A percentile compares a stretch with the other conserved stretches of the same genome.
These are phyloP conservation scores for Sycophila sp. DNA, from an alignment of 1,140 invertebrate species.

Conservation along the genomic window DNA sequence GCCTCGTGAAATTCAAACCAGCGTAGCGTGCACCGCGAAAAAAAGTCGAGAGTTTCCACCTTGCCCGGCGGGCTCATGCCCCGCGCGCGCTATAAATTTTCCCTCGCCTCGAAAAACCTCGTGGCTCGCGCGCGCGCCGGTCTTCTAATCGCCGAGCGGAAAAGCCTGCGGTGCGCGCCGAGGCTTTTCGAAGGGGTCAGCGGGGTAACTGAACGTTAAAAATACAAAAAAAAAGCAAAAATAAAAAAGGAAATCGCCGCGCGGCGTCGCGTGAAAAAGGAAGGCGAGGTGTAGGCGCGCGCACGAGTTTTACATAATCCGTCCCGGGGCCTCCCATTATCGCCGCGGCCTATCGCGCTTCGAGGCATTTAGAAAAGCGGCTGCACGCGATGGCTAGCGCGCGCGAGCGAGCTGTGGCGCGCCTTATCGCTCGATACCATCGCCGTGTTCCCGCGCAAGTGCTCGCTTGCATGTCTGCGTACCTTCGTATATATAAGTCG, in stretches of 20 bases:
- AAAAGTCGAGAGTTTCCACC: too few species aligned
- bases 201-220: too few species aligned
- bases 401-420: background rate
- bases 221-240: background rate
- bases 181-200: too few species aligned
- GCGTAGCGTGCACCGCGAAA: too few species aligned
- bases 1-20: too few species aligned
- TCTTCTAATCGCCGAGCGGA: too few species aligned
- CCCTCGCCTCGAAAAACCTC: too few species aligned
- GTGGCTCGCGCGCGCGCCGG: too few species aligned
- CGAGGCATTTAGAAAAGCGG: conserved; percentile 31
- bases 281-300: conserved; percentile 17
- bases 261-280: too few species aligned
- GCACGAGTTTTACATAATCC: conserved; percentile 37
- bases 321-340: conserved; percentile 22
- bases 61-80: too few species aligned
- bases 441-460: conserved; percentile 3
- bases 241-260: background rate
- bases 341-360: conserved; percentile 27
- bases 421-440: conserved; percentile 34
- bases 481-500: background rate
- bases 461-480: background rate
- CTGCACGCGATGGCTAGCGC: conserved; percentile 26
- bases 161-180: too few species aligned
- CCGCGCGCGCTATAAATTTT: too few species aligned